Percentiles rank a stretch among this genome's conserved stretches.
Conservation (phyloP, 1,140 invertebrate genomes). For the Chironomus striatipennis region DNA sequence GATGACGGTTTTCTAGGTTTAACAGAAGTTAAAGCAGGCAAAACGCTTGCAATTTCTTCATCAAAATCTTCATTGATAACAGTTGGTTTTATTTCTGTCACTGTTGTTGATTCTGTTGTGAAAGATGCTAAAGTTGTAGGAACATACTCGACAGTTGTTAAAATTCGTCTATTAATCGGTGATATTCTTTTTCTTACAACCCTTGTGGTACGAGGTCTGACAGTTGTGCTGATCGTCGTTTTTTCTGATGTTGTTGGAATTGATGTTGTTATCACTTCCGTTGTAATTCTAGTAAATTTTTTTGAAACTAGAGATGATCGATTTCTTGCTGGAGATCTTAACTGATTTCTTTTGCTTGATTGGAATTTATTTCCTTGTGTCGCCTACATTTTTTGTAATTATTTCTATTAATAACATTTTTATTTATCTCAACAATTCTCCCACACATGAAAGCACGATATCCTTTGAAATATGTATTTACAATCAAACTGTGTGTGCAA, state of each 20-base stretch:
- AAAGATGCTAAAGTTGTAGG: conserved; percentile 28
- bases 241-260: neutral
- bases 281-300: neutral
- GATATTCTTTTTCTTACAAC: conserved; percentile 26
- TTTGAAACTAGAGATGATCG: neutral
- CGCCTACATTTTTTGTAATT: neutral
- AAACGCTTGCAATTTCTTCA: conserved; percentile 10
- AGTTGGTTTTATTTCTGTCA: conserved; percentile 27
- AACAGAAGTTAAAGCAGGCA: neutral
- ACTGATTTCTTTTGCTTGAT: neutral
- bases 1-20: neutral
- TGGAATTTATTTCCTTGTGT: neutral
- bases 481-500: too few species aligned
- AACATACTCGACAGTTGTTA: conserved; percentile 34
- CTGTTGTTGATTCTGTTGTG: conserved; percentile 30
- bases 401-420: too few species aligned
- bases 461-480: too few species aligned
- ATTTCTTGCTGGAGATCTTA: neutral
- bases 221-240: neutral
- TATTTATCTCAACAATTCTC: too few species aligned
- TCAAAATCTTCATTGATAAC: conserved; percentile 25
- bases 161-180: conserved; percentile 27
- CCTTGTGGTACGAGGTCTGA: neutral
- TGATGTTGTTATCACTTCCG: neutral
- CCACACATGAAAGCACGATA: too few species aligned